Base-by-base conservation (phyloP, 2,797 vertebrate species). In the Threskiornis aethiopicus region DNA sequence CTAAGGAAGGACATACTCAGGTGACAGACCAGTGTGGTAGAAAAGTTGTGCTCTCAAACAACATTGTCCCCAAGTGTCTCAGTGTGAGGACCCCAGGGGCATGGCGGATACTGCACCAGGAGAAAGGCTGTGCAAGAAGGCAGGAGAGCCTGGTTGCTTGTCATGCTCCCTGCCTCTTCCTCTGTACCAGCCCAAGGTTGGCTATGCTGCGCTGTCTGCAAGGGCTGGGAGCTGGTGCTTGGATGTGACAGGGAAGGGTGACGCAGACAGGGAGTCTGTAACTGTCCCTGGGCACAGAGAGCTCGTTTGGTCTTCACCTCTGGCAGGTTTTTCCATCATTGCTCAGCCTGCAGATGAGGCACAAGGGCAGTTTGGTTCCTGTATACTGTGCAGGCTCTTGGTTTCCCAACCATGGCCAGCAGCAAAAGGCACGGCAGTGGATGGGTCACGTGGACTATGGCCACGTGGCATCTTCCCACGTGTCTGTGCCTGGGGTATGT, bases 361-460 rank as follows among this genome's bases (percentile, higher is more conserved):
- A 1, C n/a, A 46, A 58, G 25, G 41, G 28, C 28, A 31, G 16
- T 51, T 61, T 46, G 11, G 5, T 39, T n/a, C 18, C 18, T 29
- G 24, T 37, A 8, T n/a, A 13, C 10, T 16, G 13, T 57, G 49
- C 21, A 24, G n/a, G 13, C 49, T 75, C 49, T 64, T 85, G 11
- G 18, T 64, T 61, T 80, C 49, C 19, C 39, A 57, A 7, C 10
- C 12, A 20, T 7, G 6, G 39, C 29, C 62, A 52, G 42, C n/a
- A 76, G 44, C 57, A 55, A 69, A 70, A 80, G 19, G 6, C 39
- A 54, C 24, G 1, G 1, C 31, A n/a, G 35, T 37, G 31, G 41
- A 22, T 37, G 10, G 10, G 24, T 71, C 41, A 31, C 0, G 1
- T 0, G 1, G 31, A 29, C 2, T 15, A 26, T 49, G 41, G 54